Evolutionary conservation across 2,113 vertebrate species (phyloP), one percentile per base, ranked within the genome.

Genomic region (Erpornis zantholeuca): DNA sequence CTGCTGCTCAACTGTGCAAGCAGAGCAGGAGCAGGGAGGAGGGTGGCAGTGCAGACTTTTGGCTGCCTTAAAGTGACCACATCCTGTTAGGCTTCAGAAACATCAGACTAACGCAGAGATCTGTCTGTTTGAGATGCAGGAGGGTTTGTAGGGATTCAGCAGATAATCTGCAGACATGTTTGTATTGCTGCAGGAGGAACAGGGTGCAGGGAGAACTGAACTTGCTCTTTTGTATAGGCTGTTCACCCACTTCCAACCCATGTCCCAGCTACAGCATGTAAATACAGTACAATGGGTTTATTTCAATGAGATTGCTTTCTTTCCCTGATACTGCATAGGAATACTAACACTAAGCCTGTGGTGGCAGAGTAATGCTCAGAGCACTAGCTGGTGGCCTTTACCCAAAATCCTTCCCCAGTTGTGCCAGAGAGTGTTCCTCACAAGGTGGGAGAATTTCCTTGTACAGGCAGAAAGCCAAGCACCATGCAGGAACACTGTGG

Each of bases 1-100:
- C 52, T 91, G 80, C 65, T 52, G 27, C 66, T 90, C 54, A 57
- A 63, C 72, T 66, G 81, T 66, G 60, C 69, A 54, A 77, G 59
- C 86, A 38, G 72, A 86, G 77, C 50, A 36, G 72, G 66, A 56
- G 57, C 21, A 28, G 31, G 70, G 65, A 85, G 81, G 69, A 72
- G 77, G 63, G 64, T 80, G 79, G 53, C 14, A 85, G 63, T 77
- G 89, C 70, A 93, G 91, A 73, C 68, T 82, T 84, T 25, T 87
- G 89, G 78, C 91, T 96, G 78, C 71, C 90, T 91, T 94, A 16
- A 79, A 85, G 75, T 31, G 66, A 77, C 91, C 93, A 90, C 94
- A 88, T 95, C 90, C 90, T 91, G 87, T 82, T 35, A 40, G 54
- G 38, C 87, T 95, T 81, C 3, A 1, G 82, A 88, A 91, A 54